Conservation (phyloP, 2,888 invertebrate genomes). For the Spilosoma lubricipeda region DNA sequence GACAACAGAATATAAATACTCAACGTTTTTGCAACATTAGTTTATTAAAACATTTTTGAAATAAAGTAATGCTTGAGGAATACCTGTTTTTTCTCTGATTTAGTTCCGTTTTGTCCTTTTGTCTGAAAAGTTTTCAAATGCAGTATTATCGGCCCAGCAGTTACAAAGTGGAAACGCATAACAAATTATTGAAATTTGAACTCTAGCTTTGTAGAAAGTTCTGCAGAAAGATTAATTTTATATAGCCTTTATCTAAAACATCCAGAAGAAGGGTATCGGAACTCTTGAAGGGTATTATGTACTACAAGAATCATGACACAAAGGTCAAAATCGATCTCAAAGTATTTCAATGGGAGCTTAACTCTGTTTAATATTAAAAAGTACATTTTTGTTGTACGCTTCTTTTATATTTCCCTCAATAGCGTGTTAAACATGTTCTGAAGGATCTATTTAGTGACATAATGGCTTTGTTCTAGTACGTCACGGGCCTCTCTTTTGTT, state of each 20-base stretch:
- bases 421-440: not conserved
- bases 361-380: not conserved
- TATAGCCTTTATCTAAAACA: not conserved
- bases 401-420: not conserved
- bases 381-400: not conserved
- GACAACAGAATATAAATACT: not conserved
- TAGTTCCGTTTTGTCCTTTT: not conserved
- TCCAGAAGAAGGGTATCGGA: not conserved
- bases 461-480: not conserved
- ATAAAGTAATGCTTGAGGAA: not conserved
- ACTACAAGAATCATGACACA: not conserved
- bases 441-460: not conserved
- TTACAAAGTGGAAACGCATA: too few relatives aligned
- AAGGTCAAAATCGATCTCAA: not conserved
- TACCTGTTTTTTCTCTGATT: not conserved
- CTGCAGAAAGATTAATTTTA: not conserved
- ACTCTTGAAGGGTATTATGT: not conserved
- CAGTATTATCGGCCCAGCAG: too few relatives aligned
- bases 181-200: too few relatives aligned
- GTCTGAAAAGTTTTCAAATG: too few relatives aligned
- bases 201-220: not conserved
- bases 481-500: not conserved
- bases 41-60: too few relatives aligned
- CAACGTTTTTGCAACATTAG: not conserved
- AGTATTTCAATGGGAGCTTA: not conserved